Percentiles rank a stretch among this genome's conserved stretches.
Evolutionary conservation across 2,888 invertebrate species (phyloP).

Genomic region (Lycocerus yunnanus): DNA sequence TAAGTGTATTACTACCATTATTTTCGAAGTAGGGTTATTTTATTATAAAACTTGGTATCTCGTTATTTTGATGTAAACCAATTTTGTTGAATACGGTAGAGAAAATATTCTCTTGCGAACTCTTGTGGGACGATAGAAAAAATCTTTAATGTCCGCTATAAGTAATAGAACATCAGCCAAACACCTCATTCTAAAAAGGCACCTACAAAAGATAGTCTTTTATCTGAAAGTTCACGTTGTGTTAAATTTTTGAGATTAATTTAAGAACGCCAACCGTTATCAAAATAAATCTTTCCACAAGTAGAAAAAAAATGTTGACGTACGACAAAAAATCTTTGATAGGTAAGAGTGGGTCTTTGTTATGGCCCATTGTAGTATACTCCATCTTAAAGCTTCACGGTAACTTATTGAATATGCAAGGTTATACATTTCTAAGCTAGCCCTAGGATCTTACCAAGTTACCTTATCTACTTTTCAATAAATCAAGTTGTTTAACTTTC

Average conservation of each 20-base stretch:
- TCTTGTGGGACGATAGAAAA: not conserved
- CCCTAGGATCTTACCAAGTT: slow-evolving; percentile 14
- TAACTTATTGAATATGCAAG: slow-evolving; percentile 28
- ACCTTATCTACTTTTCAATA: slow-evolving; percentile 22
- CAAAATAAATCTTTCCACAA: slow-evolving; percentile 53
- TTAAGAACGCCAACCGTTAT: slow-evolving; percentile 51
- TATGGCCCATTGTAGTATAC: slow-evolving; percentile 45
- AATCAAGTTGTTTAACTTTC: not conserved
- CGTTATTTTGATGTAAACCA: slow-evolving; percentile 7
- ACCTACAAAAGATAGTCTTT: slow-evolving; percentile 29
- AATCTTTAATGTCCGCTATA: slow-evolving; percentile 15
- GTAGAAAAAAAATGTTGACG: slow-evolving; percentile 53
- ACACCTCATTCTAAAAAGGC: slow-evolving; percentile 16
- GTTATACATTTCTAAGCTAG: slow-evolving; percentile 22
- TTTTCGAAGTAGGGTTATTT: slow-evolving; percentile 4
- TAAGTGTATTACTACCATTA: not conserved
- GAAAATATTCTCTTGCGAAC: not conserved
- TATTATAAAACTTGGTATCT: slow-evolving; percentile 18
- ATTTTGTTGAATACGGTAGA: not conserved
- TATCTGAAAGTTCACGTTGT: slow-evolving; percentile 24
- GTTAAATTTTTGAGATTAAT: slow-evolving; percentile 43
- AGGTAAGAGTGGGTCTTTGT: slow-evolving; percentile 50
- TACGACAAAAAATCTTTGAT: slow-evolving; percentile 42
- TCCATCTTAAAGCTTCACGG: not conserved
- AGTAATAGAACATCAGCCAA: slow-evolving; percentile 19